Percentiles rank a stretch among this genome's conserved stretches.
Conservation (phyloP, 2,888 invertebrate genomes). For the Tanytarsus gracilentus region DNA sequence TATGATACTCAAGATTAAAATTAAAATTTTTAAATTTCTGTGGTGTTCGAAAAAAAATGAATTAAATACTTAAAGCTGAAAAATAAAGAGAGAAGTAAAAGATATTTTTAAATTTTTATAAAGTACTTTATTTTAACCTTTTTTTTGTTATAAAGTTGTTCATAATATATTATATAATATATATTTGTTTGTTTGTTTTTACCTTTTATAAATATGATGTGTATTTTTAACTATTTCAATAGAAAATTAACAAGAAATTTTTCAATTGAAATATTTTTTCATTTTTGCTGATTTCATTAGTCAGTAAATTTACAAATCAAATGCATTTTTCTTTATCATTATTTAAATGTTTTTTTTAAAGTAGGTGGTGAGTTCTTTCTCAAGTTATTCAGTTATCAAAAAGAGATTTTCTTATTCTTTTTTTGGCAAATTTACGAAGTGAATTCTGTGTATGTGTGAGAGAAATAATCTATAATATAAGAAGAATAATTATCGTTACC, state of each 20-base stretch:
- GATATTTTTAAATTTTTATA: slow-evolving; percentile 30
- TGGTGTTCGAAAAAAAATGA: not conserved
- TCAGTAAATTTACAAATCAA: not conserved
- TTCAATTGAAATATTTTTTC: slow-evolving; percentile 20
- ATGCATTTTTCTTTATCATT: slow-evolving; percentile 3
- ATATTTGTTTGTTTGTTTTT: slow-evolving; percentile 30
- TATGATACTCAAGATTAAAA: too few species aligned
- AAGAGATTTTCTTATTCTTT: not conserved
- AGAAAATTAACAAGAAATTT: slow-evolving; percentile 24
- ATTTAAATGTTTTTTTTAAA: not conserved
- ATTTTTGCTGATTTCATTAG: not conserved
- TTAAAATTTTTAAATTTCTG: too few species aligned
- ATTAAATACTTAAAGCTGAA: not conserved
- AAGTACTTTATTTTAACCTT: slow-evolving; percentile 31
- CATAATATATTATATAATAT: slow-evolving; percentile 31
- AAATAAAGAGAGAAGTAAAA: slow-evolving; percentile 29
- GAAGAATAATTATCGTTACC: not conserved
- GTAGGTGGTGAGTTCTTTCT: not conserved
- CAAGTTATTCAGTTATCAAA: slow-evolving; percentile 6
- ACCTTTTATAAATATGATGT: slow-evolving; percentile 30
- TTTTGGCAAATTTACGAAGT: slow-evolving; percentile 23
- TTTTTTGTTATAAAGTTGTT: slow-evolving; percentile 32
- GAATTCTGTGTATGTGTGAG: not conserved
- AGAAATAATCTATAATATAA: not conserved
- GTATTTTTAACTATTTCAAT: slow-evolving; percentile 29